Base-by-base conservation (phyloP, 2,888 invertebrate species). In the Bombyx huttoni region DNA sequence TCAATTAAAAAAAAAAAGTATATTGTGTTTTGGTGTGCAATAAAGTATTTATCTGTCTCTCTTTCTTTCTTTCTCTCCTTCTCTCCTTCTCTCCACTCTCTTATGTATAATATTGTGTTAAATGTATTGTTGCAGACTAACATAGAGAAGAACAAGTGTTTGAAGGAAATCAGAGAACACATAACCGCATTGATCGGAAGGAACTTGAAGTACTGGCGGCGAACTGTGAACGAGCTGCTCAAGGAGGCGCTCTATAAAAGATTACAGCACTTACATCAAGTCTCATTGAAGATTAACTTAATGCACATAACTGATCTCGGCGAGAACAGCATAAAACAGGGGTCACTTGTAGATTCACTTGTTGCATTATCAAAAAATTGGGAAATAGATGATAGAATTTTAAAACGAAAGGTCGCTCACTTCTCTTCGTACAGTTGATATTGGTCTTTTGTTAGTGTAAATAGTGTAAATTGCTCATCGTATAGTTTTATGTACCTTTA, bases 161-260 rank as follows among this genome's bases (percentile, higher is more conserved):
- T 91, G 12, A 80, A 73, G 55, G 84, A 88, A 51, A 70, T 91
- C 46, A 83, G 86, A 53, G 81, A 86, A 48, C 89, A 91, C 63
- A 87, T 89, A 10, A 75, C 84, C 3, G 75, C 82, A 3, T 60
- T 89, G 2, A 90, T 91, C 51, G 87, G 85, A 35, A 77, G 78
- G 54, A 89, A 89, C 49, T 77, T 91, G 13, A 84, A 81, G 56
- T 84, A 89, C 55, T 91, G 90, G 90, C 79, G 91, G 1, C 73
- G 77, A 45, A 72, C 75, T 0, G 73, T 75, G 49, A 65, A 70
- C 50, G 54, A 57, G 10, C 64, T 73, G 45, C 72, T 86, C 2
- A 80, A 68, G 56, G 73, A 73, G 55, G 78, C 81, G 9, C 64
- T 89, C 40, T 67, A 80, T 50, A 75, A 63, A 64, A 76, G 89